Evolutionary conservation across 2,888 invertebrate species (phyloP).

Genomic region (Ectemnius cavifrons): DNA sequence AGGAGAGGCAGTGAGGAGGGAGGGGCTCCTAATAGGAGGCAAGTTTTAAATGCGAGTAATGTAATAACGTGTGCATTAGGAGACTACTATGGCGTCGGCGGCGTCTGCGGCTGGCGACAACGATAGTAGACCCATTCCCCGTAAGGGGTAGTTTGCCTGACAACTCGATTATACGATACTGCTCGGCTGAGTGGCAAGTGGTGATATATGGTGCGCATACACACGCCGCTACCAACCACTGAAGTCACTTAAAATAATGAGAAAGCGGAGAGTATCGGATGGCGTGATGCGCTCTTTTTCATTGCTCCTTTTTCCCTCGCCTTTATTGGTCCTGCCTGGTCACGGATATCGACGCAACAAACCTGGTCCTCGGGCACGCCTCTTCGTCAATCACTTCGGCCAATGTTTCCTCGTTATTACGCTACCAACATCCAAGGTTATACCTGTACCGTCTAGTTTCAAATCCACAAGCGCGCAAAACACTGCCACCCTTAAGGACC

Average conservation of each 20-base stretch:
- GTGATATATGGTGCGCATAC: constrained; percentile 66
- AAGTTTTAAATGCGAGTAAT: constrained; percentile 68
- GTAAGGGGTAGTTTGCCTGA: constrained; percentile 73
- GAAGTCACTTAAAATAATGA: constrained; percentile 65
- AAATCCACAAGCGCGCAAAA: constrained; percentile 28
- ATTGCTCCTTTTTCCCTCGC: constrained; percentile 18
- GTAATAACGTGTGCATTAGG: constrained; percentile 68
- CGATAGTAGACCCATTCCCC: constrained; percentile 64
- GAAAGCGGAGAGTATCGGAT: constrained; percentile 51
- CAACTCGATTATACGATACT: constrained; percentile 72
- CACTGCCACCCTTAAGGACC: background rate
- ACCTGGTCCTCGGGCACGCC: constrained; percentile 12
- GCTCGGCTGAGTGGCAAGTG: constrained; percentile 70
- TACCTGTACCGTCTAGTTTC: constrained; percentile 22
- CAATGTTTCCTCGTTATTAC: constrained; percentile 14
- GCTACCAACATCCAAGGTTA: constrained; percentile 32
- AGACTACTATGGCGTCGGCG: constrained; percentile 63
- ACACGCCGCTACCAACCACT: constrained; percentile 50
- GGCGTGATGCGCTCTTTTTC: constrained; percentile 50
- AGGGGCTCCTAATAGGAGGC: constrained; percentile 61
- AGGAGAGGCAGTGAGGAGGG: constrained; percentile 17
- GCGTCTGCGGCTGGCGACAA: constrained; percentile 63
- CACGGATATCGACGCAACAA: constrained; percentile 37
- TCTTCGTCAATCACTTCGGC: constrained; percentile 32
- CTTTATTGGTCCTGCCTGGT: constrained; percentile 28